Percentiles rank a stretch among this genome's conserved stretches.
These are phyloP conservation scores for Lepilemur septentrionalis DNA, from an alignment of 2,797 vertebrate genomes.

Conservation along the genomic window DNA sequence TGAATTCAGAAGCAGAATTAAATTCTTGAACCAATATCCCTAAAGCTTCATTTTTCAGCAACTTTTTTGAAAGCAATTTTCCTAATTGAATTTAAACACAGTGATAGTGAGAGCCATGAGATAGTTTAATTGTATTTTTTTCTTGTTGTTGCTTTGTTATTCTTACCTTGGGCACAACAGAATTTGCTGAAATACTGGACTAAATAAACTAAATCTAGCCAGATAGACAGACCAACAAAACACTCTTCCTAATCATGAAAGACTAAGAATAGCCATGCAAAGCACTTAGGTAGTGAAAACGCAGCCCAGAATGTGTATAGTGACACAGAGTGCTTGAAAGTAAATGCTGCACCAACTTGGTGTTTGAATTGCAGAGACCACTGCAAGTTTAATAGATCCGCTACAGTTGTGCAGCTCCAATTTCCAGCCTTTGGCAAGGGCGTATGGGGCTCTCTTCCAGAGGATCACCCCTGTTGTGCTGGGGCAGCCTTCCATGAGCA, in stretches of 20 bases:
- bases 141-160: background rate
- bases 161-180: background rate
- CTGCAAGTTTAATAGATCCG: background rate
- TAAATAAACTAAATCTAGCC: slow-evolving; percentile 7
- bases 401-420: background rate
- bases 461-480: background rate
- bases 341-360: background rate
- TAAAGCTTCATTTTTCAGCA: slow-evolving; percentile 32
- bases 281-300: background rate
- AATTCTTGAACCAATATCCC: background rate
- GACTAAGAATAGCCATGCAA: background rate
- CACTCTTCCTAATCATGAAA: background rate
- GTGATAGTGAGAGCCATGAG: background rate
- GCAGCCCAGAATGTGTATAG: background rate
- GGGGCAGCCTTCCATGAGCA: background rate
- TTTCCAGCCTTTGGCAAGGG: background rate
- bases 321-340: background rate
- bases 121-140: slow-evolving; percentile 20
- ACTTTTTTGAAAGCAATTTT: slow-evolving; percentile 40
- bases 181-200: background rate
- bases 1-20: slow-evolving; percentile 37
- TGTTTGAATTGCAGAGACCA: background rate
- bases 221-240: background rate
- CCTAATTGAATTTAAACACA: slow-evolving; percentile 52
- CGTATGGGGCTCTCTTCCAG: background rate